Conservation (phyloP, 2,797 vertebrate species). For the Syngnathus acus region DNA sequence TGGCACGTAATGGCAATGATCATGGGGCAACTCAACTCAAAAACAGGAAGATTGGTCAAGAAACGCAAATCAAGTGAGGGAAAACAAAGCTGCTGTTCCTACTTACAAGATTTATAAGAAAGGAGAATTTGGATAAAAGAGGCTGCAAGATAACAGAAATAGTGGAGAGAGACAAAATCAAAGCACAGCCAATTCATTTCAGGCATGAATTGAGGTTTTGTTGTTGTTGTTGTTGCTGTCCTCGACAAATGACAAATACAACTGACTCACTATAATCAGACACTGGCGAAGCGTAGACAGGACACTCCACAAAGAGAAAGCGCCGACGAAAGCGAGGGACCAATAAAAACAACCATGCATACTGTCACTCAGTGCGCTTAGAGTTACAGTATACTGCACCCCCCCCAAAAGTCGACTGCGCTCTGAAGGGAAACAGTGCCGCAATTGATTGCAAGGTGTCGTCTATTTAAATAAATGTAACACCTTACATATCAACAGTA, state of each 20-base stretch:
- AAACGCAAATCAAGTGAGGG: slow-evolving; percentile 83
- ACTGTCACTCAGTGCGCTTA: background rate
- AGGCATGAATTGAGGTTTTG: slow-evolving; percentile 55
- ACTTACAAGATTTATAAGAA: slow-evolving; percentile 99
- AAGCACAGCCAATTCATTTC: slow-evolving; percentile 77
- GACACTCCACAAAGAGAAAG: slow-evolving; percentile 59
- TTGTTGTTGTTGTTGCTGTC: slow-evolving; percentile 45
- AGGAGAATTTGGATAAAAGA: slow-evolving; percentile 99
- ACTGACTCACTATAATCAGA: slow-evolving; percentile 51
- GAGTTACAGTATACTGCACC: background rate
- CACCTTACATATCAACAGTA: background rate
- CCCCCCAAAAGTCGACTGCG: background rate
- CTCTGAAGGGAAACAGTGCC: background rate
- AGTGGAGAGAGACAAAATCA: slow-evolving; percentile 99
- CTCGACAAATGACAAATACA: slow-evolving; percentile 49
- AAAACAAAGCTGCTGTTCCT: slow-evolving; percentile 89
- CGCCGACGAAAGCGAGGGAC: slow-evolving; percentile 12
- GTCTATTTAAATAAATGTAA: background rate
- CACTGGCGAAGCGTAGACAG: slow-evolving; percentile 60
- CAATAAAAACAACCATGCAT: background rate
- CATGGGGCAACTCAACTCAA: slow-evolving; percentile 70
- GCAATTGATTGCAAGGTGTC: background rate
- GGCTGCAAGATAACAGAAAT: slow-evolving; percentile 99
- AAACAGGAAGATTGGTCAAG: slow-evolving; percentile 75
- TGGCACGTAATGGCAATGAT: slow-evolving; percentile 58